Evolutionary conservation across 2,888 invertebrate genomes (phyloP), one percentile per base, ranked within the genome.

Genomic region (Apomyelois bistriatella): DNA sequence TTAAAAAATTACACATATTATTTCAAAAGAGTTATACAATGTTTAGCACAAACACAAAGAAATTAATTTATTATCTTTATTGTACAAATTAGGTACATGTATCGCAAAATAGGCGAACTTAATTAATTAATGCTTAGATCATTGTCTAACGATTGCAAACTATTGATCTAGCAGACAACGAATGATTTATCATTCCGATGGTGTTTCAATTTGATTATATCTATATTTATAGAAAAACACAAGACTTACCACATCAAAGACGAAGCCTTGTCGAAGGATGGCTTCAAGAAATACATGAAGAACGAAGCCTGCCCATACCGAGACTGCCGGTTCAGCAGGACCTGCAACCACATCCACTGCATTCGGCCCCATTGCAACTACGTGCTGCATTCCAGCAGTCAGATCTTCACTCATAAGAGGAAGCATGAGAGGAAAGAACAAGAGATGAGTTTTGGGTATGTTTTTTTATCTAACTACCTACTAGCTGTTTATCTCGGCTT

Each of bases 271-370:
- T 95, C 96, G 38, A 94, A 97, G 59, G 99, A 99, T 77, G 99
- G 99, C 13, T 99, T 99, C 91, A 99, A 98, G 85, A 99, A 99
- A 82, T 99, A 98, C 85, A 96, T 99, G 94, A 99, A 99, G 84
- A 97, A 97, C 65, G 99, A 99, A 75, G 93, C 94, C 0, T 99
- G 99, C 68, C 95, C 96, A 0, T 99, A 96, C 86, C 94, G 96
- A 36, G 95, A 94, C 66, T 99, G 99, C 79, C 93, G 97, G 12
- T 99, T 98, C 84, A 98, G 98, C 37, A 94, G 96, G 55, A 96
- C 98, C 47, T 97, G 97, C 91, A 99, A 99, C 90, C 99, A 99
- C 85, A 99, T 99, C 64, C 99, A 99, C 87, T 99, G 99, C 90
- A 98, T 99, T 66, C 92, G 99, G 57, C 95, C 96, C 1, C 96